Conservation (phyloP, 2,888 invertebrate species). For the Dugesia japonica region DNA sequence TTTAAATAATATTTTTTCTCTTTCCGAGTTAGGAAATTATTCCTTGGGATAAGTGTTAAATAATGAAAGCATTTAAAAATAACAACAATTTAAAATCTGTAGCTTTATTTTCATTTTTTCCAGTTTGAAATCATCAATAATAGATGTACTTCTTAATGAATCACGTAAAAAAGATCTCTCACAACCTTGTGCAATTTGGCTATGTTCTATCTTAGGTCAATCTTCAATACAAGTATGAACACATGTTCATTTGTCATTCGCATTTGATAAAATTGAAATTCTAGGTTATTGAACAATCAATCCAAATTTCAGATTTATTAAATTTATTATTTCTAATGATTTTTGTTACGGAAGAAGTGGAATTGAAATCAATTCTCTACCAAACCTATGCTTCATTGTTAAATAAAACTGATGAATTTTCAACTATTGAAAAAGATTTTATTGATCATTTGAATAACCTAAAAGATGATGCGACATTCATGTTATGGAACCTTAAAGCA, state of each 20-base stretch:
- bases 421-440: neutral
- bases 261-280: too few species aligned
- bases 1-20: too few species aligned
- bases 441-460: neutral
- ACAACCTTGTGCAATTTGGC: neutral
- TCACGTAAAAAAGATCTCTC: neutral
- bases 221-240: neutral
- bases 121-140: neutral
- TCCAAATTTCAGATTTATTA: neutral
- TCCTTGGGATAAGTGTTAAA: too few species aligned
- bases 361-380: constrained; percentile 1
- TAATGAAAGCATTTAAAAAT: too few species aligned
- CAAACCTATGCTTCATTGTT: neutral
- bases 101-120: too few species aligned
- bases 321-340: neutral
- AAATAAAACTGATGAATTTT: neutral
- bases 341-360: neutral
- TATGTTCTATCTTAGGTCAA: neutral
- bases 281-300: neutral
- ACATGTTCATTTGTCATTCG: too few species aligned
- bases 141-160: neutral
- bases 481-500: constrained; percentile 7
- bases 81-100: too few species aligned
- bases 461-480: neutral
- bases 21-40: too few species aligned